Evolutionary conservation across 1,140 invertebrate genomes (phyloP).

Genomic region (Hyphantria cunea): DNA sequence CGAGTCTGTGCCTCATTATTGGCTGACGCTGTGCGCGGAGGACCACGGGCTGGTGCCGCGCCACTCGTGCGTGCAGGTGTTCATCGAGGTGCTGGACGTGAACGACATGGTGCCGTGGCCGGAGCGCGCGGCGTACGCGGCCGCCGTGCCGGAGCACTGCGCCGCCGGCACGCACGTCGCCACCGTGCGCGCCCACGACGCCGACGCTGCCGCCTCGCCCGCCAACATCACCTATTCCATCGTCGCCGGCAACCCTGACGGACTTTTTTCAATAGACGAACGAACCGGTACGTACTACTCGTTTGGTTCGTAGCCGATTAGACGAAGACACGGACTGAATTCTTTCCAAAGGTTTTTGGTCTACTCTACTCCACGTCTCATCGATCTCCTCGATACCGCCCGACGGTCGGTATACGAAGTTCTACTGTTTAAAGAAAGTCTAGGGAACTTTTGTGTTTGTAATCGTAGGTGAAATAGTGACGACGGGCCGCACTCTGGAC

Average conservation of each 20-base stretch:
- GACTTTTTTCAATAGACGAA: constrained; percentile 93
- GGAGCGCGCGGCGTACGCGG: constrained; percentile 92
- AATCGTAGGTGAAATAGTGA: constrained; percentile 88
- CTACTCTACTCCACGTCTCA: no score
- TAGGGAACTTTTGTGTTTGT: background rate
- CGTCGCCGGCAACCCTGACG: constrained; percentile 94
- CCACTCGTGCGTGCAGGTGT: constrained; percentile 93
- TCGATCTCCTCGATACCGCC: no score
- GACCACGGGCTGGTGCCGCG: constrained; percentile 94
- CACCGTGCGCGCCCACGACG: constrained; percentile 90
- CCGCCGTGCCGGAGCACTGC: constrained; percentile 92
- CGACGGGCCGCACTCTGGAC: constrained; percentile 91
- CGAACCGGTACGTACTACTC: constrained; percentile 85
- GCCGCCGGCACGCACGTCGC: constrained; percentile 88
- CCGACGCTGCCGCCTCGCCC: constrained; percentile 88
- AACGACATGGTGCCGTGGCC: constrained; percentile 97
- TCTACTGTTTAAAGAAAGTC: no score
- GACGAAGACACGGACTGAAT: background rate
- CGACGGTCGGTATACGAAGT: no score
- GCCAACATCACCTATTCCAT: constrained; percentile 90
- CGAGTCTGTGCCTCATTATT: constrained; percentile 93
- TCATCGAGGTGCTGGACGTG: constrained; percentile 92
- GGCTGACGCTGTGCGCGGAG: constrained; percentile 96
- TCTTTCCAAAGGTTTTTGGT: no score
- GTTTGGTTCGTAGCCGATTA: background rate